Evolutionary conservation across 2,797 vertebrate genomes (phyloP), one percentile per base, ranked within the genome.

Genomic region (Myotis myotis): DNA sequence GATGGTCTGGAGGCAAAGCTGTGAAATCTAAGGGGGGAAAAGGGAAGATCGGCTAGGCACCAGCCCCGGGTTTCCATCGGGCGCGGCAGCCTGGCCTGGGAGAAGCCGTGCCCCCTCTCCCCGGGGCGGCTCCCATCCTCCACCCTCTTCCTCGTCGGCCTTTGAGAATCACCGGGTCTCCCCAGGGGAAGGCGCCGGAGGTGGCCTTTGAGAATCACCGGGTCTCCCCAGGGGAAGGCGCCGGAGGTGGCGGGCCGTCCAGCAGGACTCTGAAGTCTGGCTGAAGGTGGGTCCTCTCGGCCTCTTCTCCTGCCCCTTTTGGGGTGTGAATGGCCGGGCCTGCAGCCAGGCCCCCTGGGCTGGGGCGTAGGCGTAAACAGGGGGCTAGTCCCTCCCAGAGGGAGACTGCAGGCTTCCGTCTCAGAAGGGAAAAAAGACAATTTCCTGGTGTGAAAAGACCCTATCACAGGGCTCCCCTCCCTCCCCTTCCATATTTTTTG

Each of bases 1-100:
- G 97, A 97, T 97, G 97, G 97, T 97, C 97, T 12, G 92, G 95
- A 97, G 97, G 97, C 96, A 97, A 97, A 97, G 95, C 97, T 97
- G 97, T 97, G 97, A 98, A 97, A 95, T 94, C 85, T 91, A 10
- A 84, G 82, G 72, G 72, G 74, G 41, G 30, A 2, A 5, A 64
- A 41, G 79, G 74, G 49, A 38, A 62, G 96, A 87, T 91, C 94
- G 81, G 75, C 94, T 83, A 25, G n/a, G 74, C 95, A 86, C 44
- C 93, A 84, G 44, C 93, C 93, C 87, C 71, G 88, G 96, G 86
- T 96, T 97, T 82, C 95, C 95, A 86, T 90, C 96, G 38, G 38
- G 68, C 70, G 13, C 74, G 82, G 16, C 92, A 84, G 93, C 78
- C 38, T 8, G 44, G 87, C 81, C 6, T 64, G 2, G 64, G 96